Conservation (phyloP, 2,888 invertebrate genomes). For the Heteromyza rotundicornis region DNA sequence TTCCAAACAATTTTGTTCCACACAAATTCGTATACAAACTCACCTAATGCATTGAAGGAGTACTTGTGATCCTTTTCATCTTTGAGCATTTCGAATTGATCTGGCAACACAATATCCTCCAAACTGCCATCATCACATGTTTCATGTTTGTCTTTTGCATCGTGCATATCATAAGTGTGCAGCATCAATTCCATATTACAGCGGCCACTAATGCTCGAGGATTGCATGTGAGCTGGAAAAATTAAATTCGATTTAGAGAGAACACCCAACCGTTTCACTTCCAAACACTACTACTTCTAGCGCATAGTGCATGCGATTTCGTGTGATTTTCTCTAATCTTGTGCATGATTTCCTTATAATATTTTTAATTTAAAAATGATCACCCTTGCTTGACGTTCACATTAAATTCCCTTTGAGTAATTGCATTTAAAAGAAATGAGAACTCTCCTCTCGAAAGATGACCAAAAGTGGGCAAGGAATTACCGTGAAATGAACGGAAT, state of each 20-base stretch:
- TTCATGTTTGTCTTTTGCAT: constrained; percentile 36
- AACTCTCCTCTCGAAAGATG: no score
- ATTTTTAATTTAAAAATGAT: no score
- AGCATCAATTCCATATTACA: constrained; percentile 57
- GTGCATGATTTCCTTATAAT: no score
- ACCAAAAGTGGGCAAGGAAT: neutral
- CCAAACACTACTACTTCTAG: neutral
- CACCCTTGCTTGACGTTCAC: no score
- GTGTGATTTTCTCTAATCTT: no score
- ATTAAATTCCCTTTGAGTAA: no score
- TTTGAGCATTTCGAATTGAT: constrained; percentile 50
- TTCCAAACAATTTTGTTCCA: no score
- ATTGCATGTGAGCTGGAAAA: constrained; percentile 55
- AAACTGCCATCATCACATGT: constrained; percentile 44
- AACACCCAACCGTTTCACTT: neutral
- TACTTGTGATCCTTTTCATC: constrained; percentile 50
- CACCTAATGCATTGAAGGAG: constrained; percentile 48
- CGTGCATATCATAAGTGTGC: constrained; percentile 45
- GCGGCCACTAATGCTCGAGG: constrained; percentile 48
- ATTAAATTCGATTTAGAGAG: constrained; percentile 6
- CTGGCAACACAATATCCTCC: constrained; percentile 53
- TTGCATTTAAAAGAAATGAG: no score
- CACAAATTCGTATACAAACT: constrained; percentile 24
- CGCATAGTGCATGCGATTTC: no score
- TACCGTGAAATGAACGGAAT: neutral